A percentile compares a stretch with the other conserved stretches of the same genome.
Conservation (phyloP, 2,888 invertebrate genomes). For the Harmothoe impar region DNA sequence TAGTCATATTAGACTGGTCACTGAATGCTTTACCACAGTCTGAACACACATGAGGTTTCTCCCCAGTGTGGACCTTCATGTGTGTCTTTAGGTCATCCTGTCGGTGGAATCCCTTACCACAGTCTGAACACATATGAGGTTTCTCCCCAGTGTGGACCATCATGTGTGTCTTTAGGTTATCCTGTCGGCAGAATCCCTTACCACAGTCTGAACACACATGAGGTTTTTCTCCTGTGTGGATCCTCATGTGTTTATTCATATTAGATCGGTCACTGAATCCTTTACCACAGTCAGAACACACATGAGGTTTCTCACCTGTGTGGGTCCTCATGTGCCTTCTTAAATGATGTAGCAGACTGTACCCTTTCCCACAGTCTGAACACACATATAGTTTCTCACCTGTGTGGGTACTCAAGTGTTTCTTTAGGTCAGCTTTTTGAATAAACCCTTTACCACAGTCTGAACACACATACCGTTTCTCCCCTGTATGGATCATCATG, state of each 20-base stretch:
- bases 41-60: too few relatives aligned
- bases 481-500: background rate
- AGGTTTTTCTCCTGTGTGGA: slow-evolving; percentile 57
- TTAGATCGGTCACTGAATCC: background rate
- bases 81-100: too few relatives aligned
- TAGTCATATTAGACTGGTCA: too few relatives aligned
- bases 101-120: too few relatives aligned
- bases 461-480: background rate
- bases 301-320: slow-evolving; percentile 52
- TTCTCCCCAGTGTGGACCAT: slow-evolving; percentile 44
- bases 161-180: background rate
- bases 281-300: slow-evolving; percentile 52
- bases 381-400: slow-evolving; percentile 2
- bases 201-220: slow-evolving; percentile 18
- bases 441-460: background rate
- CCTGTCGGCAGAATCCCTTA: background rate
- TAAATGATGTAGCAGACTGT: background rate
- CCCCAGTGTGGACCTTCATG: too few relatives aligned
- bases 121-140: too few relatives aligned
- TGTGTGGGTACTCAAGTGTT: slow-evolving; percentile 10
- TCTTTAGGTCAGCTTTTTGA: background rate
- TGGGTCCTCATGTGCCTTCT: slow-evolving; percentile 6
- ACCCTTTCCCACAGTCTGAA: slow-evolving; percentile 16
- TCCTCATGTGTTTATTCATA: slow-evolving; percentile 17
- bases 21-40: too few relatives aligned